A percentile compares a stretch with the other conserved stretches of the same genome.
Evolutionary conservation across 2,888 invertebrate genomes (phyloP).

Genomic region (Sclerodermus sp.): DNA sequence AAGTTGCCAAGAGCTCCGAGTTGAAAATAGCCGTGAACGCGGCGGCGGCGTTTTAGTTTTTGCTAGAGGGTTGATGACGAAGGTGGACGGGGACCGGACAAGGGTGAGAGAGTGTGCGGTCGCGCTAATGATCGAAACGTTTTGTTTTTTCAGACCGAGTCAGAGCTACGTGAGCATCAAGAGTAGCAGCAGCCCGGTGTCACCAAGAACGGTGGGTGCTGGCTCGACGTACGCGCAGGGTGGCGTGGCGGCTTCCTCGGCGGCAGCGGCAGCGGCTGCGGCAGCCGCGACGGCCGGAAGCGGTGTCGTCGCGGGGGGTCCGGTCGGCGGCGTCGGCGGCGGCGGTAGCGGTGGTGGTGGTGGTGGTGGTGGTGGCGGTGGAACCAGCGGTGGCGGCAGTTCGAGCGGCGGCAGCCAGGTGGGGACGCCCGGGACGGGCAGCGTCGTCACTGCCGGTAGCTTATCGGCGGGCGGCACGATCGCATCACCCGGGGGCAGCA

Average conservation of each 20-base stretch:
- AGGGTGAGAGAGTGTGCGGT: no score
- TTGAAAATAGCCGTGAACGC: no score
- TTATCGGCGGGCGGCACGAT: constrained; percentile 41
- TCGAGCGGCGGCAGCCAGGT: constrained; percentile 38
- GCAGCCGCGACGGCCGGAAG: constrained; percentile 23
- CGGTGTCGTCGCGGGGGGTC: constrained; percentile 17
- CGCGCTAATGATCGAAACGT: neutral
- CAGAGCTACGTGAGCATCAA: constrained; percentile 55
- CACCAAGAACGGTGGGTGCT: constrained; percentile 50
- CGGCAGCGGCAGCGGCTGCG: constrained; percentile 22
- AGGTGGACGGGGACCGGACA: no score
- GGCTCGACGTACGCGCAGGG: constrained; percentile 46
- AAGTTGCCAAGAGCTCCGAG: no score
- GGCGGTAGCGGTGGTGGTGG: no score
- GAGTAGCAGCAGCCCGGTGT: constrained; percentile 52
- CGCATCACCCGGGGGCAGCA: neutral
- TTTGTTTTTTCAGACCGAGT: constrained; percentile 43
- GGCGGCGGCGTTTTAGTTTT: no score
- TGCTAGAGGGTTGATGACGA: no score
- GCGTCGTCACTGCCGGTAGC: neutral
- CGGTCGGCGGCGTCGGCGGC: constrained; percentile 23
- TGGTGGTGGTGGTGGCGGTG: no score
- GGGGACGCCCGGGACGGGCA: constrained; percentile 21
- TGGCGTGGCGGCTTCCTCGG: constrained; percentile 30
- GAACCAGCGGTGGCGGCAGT: constrained; percentile 57